These are phyloP conservation scores for Hylaeus volcanicus DNA, from an alignment of 1,140 invertebrate genomes.

Conservation along the genomic window DNA sequence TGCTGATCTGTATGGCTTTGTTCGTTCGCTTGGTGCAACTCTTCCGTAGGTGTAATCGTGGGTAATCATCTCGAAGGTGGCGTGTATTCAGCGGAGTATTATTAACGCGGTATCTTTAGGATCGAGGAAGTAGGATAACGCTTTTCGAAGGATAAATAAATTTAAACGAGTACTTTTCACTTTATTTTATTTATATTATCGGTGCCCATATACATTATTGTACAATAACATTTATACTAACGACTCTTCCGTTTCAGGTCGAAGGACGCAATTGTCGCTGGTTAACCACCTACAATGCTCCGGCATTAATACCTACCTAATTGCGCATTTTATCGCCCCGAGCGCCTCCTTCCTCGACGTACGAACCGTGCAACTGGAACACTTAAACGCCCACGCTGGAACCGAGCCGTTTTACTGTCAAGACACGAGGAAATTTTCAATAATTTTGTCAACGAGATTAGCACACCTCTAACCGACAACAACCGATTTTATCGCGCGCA, in stretches of 20 bases:
- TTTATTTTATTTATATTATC: too few relatives aligned
- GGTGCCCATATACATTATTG: too few relatives aligned
- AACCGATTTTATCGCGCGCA: not conserved
- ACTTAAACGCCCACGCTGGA: slow-evolving; percentile 2
- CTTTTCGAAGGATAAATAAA: too few relatives aligned
- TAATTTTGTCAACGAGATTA: slow-evolving; percentile 5
- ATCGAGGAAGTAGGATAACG: too few relatives aligned
- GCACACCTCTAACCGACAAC: not conserved
- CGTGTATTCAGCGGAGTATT: too few relatives aligned
- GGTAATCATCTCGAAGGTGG: not conserved
- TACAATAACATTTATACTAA: too few relatives aligned
- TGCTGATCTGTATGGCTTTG: not conserved
- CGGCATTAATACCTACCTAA: not conserved
- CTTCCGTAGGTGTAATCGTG: not conserved
- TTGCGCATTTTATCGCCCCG: not conserved
- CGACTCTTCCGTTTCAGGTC: too few relatives aligned
- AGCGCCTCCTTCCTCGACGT: not conserved
- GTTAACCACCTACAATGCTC: too few relatives aligned
- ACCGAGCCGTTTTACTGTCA: not conserved
- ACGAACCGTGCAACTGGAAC: not conserved
- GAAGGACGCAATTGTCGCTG: too few relatives aligned
- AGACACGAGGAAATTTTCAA: slow-evolving; percentile 7
- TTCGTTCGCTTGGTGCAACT: not conserved
- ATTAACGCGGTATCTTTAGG: too few relatives aligned
- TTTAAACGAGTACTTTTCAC: too few relatives aligned